Evolutionary conservation across 2,888 invertebrate genomes (phyloP), one percentile per base, ranked within the genome.

Genomic region (Xanthorhoe spadicearia): DNA sequence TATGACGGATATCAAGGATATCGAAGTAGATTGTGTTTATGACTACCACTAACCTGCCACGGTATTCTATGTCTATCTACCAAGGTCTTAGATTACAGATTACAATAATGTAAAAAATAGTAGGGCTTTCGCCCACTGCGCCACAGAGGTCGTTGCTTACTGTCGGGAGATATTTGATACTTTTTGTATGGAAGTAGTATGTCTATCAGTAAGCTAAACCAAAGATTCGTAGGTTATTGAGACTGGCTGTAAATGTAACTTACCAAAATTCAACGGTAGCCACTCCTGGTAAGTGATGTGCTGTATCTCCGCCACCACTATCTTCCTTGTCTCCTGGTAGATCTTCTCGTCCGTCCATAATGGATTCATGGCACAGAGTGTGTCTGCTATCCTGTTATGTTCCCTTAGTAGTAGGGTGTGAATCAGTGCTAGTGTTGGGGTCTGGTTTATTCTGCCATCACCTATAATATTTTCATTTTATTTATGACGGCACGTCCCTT

Each of bases 221-320:
- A n/a, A n/a, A n/a, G n/a, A n/a, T n/a, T n/a, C n/a, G n/a, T n/a
- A n/a, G n/a, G n/a, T 32, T 32, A 32, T 32, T 32, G 6, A 32
- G 32, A 6, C 7, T 32, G 0, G 32, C 0, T 7, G 28, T n/a
- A n/a, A 23, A 23, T 23, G 4, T 23, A 23, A 32, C 32, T 81
- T 82, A 94, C 94, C 94, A 61, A 95, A 92, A 68, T 92, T 92
- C 56, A 87, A 68, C 1, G 95, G 94, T 59, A 95, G 77, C 94
- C 94, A 95, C 72, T 95, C 94, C 76, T 94, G 92, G 76, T 94
- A 95, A 4, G 94, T 93, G 52, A 95, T 94, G 69, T 95, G 94
- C 78, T 95, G 95, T 71, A 94, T 89, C 75, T 94, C 90, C 0
- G 94, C 94, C 32, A 94, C 86, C 23, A 94, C 89, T 60, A 95